phyloP scores from a whole-genome alignment of 2,888 invertebrate genomes.

The Tenthredo amoena region DNA sequence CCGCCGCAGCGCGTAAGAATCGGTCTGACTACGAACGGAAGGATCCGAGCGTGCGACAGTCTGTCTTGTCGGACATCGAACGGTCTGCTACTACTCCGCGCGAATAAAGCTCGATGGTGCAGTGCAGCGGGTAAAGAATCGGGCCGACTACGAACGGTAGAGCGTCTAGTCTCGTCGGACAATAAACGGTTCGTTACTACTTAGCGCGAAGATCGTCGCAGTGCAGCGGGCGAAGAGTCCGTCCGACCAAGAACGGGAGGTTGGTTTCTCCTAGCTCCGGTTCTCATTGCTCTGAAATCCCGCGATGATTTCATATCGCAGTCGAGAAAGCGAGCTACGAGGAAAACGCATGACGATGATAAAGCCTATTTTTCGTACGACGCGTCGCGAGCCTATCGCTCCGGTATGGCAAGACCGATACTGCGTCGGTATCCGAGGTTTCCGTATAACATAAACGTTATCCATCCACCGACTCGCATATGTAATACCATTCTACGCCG shows the following conservation, averaged over 20 bases:
- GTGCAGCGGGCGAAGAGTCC: neutral
- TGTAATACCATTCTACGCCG: conserved; percentile 22
- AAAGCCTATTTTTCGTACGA: neutral
- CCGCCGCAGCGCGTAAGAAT: neutral
- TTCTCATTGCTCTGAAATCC: neutral
- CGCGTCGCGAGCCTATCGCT: neutral
- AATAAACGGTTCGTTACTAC: neutral
- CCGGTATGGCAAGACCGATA: neutral
- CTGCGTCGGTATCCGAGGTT: neutral
- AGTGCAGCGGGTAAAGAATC: neutral
- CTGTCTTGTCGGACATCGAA: neutral
- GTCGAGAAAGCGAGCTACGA: neutral
- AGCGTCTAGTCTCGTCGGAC: neutral
- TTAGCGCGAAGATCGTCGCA: neutral
- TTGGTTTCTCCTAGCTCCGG: neutral
- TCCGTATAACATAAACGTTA: conserved; percentile 9
- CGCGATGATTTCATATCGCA: neutral
- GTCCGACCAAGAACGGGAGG: neutral
- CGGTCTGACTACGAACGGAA: conserved; percentile 25
- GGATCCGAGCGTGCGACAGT: neutral
- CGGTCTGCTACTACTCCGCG: neutral
- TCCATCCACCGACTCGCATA: conserved; percentile 4
- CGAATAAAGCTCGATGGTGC: neutral
- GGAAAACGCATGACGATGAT: neutral
- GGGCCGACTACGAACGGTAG: neutral